These are phyloP conservation scores for Tryphoninae sp. DNA, from an alignment of 2,888 invertebrate species.

Conservation along the genomic window DNA sequence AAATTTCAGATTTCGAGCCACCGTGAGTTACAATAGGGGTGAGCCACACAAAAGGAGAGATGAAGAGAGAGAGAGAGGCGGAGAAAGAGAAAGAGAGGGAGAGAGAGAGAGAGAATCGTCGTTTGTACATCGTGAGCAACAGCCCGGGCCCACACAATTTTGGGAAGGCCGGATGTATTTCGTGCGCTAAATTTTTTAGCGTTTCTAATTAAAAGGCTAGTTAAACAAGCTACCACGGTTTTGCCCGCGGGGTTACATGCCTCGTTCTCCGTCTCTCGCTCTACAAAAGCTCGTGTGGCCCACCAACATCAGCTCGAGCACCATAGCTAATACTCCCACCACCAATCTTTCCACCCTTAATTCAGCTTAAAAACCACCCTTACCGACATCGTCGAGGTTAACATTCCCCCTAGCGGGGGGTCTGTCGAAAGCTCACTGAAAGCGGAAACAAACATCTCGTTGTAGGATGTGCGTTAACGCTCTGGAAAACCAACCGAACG, in stretches of 20 bases:
- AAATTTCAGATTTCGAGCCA: constrained; percentile 73
- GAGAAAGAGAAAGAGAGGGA: neutral
- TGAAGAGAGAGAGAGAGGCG: constrained; percentile 18
- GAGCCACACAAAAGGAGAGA: constrained; percentile 62
- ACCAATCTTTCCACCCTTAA: constrained; percentile 41
- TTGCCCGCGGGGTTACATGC: constrained; percentile 74
- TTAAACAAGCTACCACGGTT: constrained; percentile 78
- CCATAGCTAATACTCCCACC: constrained; percentile 39
- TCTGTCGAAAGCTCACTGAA: constrained; percentile 67
- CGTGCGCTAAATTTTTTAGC: constrained; percentile 81
- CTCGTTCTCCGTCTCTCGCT: constrained; percentile 42
- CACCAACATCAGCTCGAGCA: constrained; percentile 47
- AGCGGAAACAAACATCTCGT: constrained; percentile 77
- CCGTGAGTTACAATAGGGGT: constrained; percentile 55
- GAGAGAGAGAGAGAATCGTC: constrained; percentile 27
- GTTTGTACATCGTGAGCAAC: constrained; percentile 51
- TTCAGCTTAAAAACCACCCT: constrained; percentile 58
- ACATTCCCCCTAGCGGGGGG: constrained; percentile 46
- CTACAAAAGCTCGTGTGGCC: constrained; percentile 68
- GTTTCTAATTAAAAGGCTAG: constrained; percentile 82
- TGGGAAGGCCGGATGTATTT: constrained; percentile 78
- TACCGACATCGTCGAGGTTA: constrained; percentile 51
- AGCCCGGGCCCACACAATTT: constrained; percentile 72
- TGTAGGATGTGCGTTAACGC: constrained; percentile 65
- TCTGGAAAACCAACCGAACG: constrained; percentile 43